Evolutionary conservation across 2,113 vertebrate species (phyloP), one percentile per base, ranked within the genome.

Genomic region (Chauna torquata): DNA sequence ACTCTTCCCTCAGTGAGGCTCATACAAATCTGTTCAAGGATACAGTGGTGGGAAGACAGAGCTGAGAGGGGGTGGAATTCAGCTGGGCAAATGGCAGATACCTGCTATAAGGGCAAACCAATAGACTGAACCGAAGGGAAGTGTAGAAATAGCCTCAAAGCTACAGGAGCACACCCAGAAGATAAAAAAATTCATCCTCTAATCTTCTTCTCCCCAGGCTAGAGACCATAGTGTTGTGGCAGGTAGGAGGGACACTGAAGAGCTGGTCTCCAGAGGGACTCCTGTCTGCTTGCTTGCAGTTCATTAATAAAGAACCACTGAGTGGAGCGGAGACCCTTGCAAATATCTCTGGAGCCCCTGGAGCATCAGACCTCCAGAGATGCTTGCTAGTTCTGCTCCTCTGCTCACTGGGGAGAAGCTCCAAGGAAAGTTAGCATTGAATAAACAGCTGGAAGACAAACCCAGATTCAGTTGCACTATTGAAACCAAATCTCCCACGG

Each of bases 311-410:
- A 62, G 61, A 79, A 28, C 62, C 32, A 30, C 68, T 66, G 72
- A 5, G 16, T n/a, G 24, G 38, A 0, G 0, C 10, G 38, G 45
- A 74, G 18, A 3, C 15, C 25, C 28, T n/a, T 2, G 1, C 34
- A 44, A 76, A 38, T 32, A 47, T 0, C 1, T 20, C 47, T 11
- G 61, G 61, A 79, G 38, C 17, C 32, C 22, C 0, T 0, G 36
- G 14, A 32, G 7, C 59, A 74, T 28, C 70, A 66, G 61, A n/a
- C 16, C 5, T 72, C 70, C 66, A 17, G 72, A 20, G 55, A 66
- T 0, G 1, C 20, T 72, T 50, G 47, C 36, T 88, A 76, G 54
- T 50, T 32, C 0, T 0, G 0, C 23, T 45, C 36, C 36, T 24
- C 45, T 82, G n/a, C 38, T 89, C 2, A 1, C 47, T 9, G 82